phyloP scores from a whole-genome alignment of 2,888 invertebrate genomes.

The Alsophila aescularia region DNA sequence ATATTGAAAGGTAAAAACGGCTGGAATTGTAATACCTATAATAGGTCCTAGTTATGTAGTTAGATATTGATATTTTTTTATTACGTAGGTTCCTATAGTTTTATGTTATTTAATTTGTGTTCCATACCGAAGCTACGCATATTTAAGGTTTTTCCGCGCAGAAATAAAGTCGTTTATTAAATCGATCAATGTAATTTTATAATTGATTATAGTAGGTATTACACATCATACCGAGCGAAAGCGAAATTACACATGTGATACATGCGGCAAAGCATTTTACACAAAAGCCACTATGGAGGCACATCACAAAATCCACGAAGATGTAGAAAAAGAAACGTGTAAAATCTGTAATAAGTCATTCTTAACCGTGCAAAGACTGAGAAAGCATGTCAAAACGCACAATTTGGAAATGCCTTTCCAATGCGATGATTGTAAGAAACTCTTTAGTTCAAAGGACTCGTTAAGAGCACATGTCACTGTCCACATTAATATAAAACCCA shows the following conservation, averaged over 20 bases:
- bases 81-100: no score
- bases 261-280: constrained; percentile 20
- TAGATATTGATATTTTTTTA: no score
- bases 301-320: constrained; percentile 13
- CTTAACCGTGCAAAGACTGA: constrained; percentile 12
- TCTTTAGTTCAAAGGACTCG: background rate
- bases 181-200: no score
- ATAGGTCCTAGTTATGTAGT: background rate
- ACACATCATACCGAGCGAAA: background rate
- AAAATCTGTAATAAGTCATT: constrained; percentile 24
- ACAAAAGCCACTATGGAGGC: constrained; percentile 4
- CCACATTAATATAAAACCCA: constrained; percentile 15
- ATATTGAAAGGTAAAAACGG: no score
- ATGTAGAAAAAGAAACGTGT: constrained; percentile 2
- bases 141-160: no score
- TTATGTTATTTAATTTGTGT: no score
- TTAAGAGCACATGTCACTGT: constrained; percentile 22
- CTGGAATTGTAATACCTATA: no score
- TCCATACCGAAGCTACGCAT: no score
- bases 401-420: constrained; percentile 21
- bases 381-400: constrained; percentile 21
- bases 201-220: no score
- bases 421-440: constrained; percentile 20
- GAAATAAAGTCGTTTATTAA: no score
- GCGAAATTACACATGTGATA: constrained; percentile 20